Base-by-base conservation (phyloP, 2,113 vertebrate species). In the Scatophagus argus region DNA sequence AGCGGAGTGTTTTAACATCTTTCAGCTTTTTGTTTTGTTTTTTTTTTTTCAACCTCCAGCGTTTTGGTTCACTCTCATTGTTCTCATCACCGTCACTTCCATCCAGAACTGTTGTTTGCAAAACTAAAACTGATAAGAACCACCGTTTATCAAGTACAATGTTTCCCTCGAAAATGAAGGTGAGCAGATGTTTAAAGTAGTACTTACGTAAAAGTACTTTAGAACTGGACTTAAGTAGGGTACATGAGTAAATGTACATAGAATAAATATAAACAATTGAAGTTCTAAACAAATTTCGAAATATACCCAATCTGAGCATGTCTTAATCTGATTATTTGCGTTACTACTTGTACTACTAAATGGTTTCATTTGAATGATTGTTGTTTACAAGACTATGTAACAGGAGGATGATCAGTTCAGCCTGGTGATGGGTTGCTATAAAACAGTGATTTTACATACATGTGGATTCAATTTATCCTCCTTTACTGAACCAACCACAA, bases 381-480 rank as follows among this genome's bases (percentile, higher is more conserved):
- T 70, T 75, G 65, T 78, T 86, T 70, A 74, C n/a, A 36, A 25
- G 43, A 63, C 71, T 56, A 56, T 68, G 2, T 51, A 84, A 49
- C 51, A 51, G 14, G 23, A 46, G 41, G 46, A 67, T 44, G 31
- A 68, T 81, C 49, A 31, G 41, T 63, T 46, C 16, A 51, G 36
- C n/a, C 16, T 27, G 49, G 69, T 59, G 72, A 81, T 44, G 47
- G 36, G 47, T 41, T 0, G 66, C 70, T 10, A 58, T 69, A 61
- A 79, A 89, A 54, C 29, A 58, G 52, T 36, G 4, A 85, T 81
- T 74, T 58, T 44, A 67, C 80, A 68, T 74, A 74, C 91, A 94
- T 93, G 88, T 95, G 93, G 90, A 87, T 32, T 63, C 51, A 49
- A 91, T 93, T 86, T 61, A 32, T 47, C 17, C 55, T 58, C 8